phyloP scores from a whole-genome alignment of 2,113 vertebrate species.

The Turdus rufiventris region DNA sequence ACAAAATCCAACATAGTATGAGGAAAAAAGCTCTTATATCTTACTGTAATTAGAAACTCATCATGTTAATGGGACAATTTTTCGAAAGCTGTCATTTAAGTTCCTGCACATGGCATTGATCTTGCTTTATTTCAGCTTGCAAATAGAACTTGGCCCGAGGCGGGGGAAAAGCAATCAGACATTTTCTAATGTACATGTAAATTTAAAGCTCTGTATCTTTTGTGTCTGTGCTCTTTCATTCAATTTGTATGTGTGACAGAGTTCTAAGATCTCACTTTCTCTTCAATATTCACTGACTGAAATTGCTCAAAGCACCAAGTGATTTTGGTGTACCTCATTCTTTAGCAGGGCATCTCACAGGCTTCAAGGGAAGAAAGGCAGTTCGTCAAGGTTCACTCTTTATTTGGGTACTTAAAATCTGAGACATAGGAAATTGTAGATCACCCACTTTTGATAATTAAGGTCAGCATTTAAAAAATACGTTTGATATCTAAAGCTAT shows the following conservation, averaged over 20 bases:
- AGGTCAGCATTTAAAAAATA: background rate
- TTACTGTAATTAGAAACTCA: conserved; percentile 51
- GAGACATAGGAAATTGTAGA: background rate
- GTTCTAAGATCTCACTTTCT: background rate
- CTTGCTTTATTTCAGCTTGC: background rate
- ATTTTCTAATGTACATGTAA: background rate
- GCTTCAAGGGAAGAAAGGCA: background rate
- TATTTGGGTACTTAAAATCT: background rate
- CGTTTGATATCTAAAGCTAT: background rate
- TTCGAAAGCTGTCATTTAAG: conserved; percentile 15
- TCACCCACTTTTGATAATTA: background rate
- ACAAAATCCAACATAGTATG: conserved; percentile 20
- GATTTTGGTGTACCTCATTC: background rate
- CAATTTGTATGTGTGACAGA: background rate
- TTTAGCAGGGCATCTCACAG: background rate
- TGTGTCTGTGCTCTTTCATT: background rate
- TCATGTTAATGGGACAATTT: conserved; percentile 41
- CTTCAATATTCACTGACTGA: background rate
- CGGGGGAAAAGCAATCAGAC: background rate
- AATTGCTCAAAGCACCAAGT: background rate
- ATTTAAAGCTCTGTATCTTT: background rate
- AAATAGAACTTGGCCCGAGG: background rate
- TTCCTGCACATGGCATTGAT: conserved; percentile 1
- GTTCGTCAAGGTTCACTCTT: background rate
- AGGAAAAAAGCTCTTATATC: background rate